These are phyloP conservation scores for Vanessa cardui DNA, from an alignment of 2,888 invertebrate genomes.

Conservation along the genomic window DNA sequence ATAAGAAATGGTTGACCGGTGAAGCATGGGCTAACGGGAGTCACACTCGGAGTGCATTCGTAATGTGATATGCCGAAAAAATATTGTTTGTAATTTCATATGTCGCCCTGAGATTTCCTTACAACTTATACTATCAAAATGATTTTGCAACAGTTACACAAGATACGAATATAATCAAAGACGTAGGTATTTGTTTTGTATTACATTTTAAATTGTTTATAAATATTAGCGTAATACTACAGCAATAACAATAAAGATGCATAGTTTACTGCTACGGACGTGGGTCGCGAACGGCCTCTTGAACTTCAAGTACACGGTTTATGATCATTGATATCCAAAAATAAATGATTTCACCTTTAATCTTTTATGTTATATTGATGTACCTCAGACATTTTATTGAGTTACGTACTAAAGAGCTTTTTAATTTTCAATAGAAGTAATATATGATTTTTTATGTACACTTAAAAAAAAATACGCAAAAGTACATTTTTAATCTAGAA, in stretches of 20 bases:
- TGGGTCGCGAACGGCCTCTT: conserved; percentile 54
- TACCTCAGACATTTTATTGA: background rate
- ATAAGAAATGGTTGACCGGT: conserved; percentile 67
- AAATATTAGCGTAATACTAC: conserved; percentile 32
- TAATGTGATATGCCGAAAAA: conserved; percentile 68
- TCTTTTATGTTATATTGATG: conserved; percentile 15
- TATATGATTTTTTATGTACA: background rate
- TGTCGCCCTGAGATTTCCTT: conserved; percentile 33
- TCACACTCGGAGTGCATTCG: conserved; percentile 69
- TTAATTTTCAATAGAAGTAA: background rate
- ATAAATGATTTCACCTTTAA: conserved; percentile 61
- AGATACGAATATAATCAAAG: background rate
- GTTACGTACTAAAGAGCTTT: background rate
- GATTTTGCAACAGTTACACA: background rate
- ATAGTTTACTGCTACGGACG: conserved; percentile 63
- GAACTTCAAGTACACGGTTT: conserved; percentile 63
- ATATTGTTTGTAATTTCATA: conserved; percentile 40
- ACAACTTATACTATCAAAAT: conserved; percentile 20
- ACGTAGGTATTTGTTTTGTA: background rate
- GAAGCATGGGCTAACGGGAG: conserved; percentile 74
- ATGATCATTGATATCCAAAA: conserved; percentile 42
- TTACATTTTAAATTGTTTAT: conserved; percentile 4
- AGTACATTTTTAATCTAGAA: conserved; percentile 1
- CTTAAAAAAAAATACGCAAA: background rate
- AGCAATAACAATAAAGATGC: conserved; percentile 64